Percentiles rank a stretch among this genome's conserved stretches.
These are phyloP conservation scores for Erebia palarica DNA, from an alignment of 2,888 invertebrate species.

Conservation along the genomic window DNA sequence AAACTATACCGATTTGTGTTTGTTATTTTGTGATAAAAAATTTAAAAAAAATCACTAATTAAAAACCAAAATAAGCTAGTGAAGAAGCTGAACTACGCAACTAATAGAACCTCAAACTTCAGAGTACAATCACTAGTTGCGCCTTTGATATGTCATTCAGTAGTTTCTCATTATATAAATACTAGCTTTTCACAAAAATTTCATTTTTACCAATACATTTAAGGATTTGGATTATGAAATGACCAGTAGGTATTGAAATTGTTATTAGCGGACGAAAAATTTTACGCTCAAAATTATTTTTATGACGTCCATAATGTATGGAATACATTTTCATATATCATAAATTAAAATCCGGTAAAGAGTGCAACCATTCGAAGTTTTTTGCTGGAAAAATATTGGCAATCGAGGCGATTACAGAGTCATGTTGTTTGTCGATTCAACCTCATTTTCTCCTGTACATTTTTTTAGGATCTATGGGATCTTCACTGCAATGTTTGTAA, in stretches of 20 bases:
- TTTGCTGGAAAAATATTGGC: not conserved
- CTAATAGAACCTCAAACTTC: too few relatives aligned
- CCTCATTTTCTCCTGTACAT: not conserved
- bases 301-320: slow-evolving; percentile 21
- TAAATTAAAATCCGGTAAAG: slow-evolving; percentile 30
- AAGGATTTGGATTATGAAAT: slow-evolving; percentile 2
- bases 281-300: slow-evolving; percentile 10
- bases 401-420: not conserved
- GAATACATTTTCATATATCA: slow-evolving; percentile 33
- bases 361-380: slow-evolving; percentile 9
- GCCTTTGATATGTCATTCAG: too few relatives aligned
- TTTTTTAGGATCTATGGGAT: not conserved
- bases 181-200: too few relatives aligned
- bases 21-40: too few relatives aligned
- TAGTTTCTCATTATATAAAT: too few relatives aligned
- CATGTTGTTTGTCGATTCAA: slow-evolving; percentile 26
- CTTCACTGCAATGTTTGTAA: too few relatives aligned
- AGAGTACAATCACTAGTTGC: too few relatives aligned
- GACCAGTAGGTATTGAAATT: slow-evolving; percentile 17
- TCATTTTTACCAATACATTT: not conserved
- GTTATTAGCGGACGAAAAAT: slow-evolving; percentile 15
- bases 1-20: too few relatives aligned
- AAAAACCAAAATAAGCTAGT: too few relatives aligned
- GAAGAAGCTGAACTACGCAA: too few relatives aligned
- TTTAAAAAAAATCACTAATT: too few relatives aligned